Evolutionary conservation across 2,113 vertebrate species (phyloP), one percentile per base, ranked within the genome.

Genomic region (Sclerurus mexicanus): DNA sequence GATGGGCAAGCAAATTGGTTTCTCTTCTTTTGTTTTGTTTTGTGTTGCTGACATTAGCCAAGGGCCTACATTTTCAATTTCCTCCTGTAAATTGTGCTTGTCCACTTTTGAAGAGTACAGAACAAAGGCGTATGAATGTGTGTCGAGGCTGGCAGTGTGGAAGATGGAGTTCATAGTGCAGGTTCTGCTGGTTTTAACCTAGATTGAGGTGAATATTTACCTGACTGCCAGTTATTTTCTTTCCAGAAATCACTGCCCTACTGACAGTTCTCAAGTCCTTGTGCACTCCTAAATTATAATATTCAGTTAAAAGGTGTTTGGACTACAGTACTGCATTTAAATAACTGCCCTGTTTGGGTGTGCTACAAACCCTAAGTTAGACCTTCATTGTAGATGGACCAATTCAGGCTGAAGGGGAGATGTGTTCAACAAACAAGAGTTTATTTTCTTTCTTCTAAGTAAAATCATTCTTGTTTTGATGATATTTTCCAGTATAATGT

Each of bases 51-150:
- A 81, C 72, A 87, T 92, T 94, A 96, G 62, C 80, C 74, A 87
- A 66, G 69, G 97, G 49, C 81, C 80, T 95, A 75, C 59, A 87
- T 94, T 95, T 97, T 76, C 95, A 79, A 73, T 96, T 96, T 96
- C 82, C 81, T 85, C 20, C 47, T 47, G 66, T 46, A 95, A 90
- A 92, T 87, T 95, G 90, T 90, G 72, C 85, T 96, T 96, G 94
- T 95, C 93, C 74, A 23, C 66, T 94, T 95, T 52, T 74, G 87
- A 94, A 86, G 68, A 90, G 52, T 63, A 37, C 73, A 78, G 50
- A 90, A 73, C 77, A 87, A 91, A 96, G 47, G 60, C 85, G 39
- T 60, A 42, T 67, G 63, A 94, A 87, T 47, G 53, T 33, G 28
- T 89, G 93, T 85, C 2, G 2, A 68, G 50, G 52, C 46, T 6